These are phyloP conservation scores for Nomia melanderi DNA, from an alignment of 1,140 invertebrate species.

Conservation along the genomic window DNA sequence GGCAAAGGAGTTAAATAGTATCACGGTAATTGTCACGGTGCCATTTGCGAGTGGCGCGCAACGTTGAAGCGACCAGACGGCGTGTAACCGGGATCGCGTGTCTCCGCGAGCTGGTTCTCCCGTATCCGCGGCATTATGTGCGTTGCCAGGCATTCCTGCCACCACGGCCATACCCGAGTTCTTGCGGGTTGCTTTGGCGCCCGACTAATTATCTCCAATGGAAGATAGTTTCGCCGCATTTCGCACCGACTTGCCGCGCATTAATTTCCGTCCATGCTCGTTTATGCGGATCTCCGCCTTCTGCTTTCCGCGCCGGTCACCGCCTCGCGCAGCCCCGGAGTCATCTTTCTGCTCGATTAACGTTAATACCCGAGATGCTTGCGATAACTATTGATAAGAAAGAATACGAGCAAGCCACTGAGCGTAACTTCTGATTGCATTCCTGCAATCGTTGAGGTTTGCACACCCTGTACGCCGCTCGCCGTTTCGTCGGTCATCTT, in stretches of 20 bases:
- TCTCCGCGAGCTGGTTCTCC: neutral
- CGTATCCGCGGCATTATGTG: conserved; percentile 29
- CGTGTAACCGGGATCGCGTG: conserved; percentile 45
- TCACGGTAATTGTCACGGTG: conserved; percentile 25
- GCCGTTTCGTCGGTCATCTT: neutral
- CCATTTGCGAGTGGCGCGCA: conserved; percentile 11
- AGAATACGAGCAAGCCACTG: neutral
- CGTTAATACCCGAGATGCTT: conserved; percentile 46
- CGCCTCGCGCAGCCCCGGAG: conserved; percentile 7
- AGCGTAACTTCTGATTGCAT: neutral
- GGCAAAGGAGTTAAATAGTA: neutral
- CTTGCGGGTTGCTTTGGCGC: conserved; percentile 51
- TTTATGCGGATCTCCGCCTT: conserved; percentile 59
- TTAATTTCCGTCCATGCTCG: conserved; percentile 60
- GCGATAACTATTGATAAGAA: conserved; percentile 37
- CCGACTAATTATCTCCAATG: conserved; percentile 66
- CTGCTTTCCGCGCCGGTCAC: conserved; percentile 50
- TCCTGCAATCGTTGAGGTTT: neutral
- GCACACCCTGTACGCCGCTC: neutral
- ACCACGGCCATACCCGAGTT: conserved; percentile 25
- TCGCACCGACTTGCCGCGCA: conserved; percentile 55
- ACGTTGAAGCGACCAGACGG: conserved; percentile 28
- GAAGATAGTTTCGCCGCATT: conserved; percentile 65
- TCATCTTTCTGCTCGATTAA: conserved; percentile 49
- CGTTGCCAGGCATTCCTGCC: conserved; percentile 16